Conservation (phyloP, 1,140 invertebrate species). For the Drosophila suzukii region DNA sequence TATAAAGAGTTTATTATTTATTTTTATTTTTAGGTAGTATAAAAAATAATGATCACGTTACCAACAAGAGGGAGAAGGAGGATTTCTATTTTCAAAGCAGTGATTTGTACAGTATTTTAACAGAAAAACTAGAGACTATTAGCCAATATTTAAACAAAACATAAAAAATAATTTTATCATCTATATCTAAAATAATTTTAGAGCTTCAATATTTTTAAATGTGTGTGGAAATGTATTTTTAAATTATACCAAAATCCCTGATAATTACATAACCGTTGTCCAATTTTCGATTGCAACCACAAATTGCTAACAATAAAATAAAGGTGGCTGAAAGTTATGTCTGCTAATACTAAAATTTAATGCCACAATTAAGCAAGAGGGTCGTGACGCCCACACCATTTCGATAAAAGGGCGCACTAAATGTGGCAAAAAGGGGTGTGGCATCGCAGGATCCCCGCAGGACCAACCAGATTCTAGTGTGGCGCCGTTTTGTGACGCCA, state of each 20-base stretch:
- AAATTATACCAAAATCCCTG: not conserved
- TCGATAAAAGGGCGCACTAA: conserved; percentile 1
- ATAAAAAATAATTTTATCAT: too few species aligned
- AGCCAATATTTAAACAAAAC: too few species aligned
- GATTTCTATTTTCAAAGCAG: too few species aligned
- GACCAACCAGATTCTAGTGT: conserved; percentile 3
- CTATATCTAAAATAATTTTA: too few species aligned
- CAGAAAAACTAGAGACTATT: too few species aligned
- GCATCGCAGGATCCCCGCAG: not conserved
- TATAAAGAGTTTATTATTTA: too few species aligned
- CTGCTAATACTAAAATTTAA: conserved; percentile 47
- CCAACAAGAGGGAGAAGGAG: too few species aligned
- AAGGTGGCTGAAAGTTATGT: conserved; percentile 42
- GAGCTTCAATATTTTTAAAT: not conserved
- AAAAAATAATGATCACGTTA: too few species aligned
- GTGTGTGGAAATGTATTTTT: too few species aligned
- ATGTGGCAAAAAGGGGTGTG: conserved; percentile 29
- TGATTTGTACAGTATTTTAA: too few species aligned
- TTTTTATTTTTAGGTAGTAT: too few species aligned
- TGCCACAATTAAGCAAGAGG: conserved; percentile 49
- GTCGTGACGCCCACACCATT: conserved; percentile 13
- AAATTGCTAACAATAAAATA: conserved; percentile 33
- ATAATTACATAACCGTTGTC: conserved; percentile 1
- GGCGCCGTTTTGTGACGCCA: conserved; percentile 71
- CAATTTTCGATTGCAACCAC: conserved; percentile 30